These are phyloP conservation scores for Heteromurus nitidus DNA, from an alignment of 2,888 invertebrate genomes.

Conservation along the genomic window DNA sequence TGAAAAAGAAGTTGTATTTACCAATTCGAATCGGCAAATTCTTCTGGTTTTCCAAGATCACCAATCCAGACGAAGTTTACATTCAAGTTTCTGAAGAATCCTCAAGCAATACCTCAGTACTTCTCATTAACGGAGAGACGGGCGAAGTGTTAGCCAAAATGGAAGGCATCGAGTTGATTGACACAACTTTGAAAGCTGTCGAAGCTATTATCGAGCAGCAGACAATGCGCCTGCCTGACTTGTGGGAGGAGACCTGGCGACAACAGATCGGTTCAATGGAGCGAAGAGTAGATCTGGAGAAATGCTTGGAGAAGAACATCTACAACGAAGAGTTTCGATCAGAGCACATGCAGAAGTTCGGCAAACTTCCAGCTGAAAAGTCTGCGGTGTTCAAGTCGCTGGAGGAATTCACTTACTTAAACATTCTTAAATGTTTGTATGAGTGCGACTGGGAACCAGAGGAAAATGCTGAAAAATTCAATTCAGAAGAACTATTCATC, in stretches of 20 bases:
- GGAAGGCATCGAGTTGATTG: neutral
- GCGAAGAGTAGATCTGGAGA: neutral
- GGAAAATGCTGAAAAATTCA: neutral
- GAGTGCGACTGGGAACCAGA: constrained; percentile 28
- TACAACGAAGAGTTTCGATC: neutral
- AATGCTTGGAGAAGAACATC: neutral
- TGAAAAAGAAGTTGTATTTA: constrained; percentile 8
- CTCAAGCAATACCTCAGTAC: neutral
- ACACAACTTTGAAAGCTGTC: neutral
- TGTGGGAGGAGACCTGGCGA: constrained; percentile 14
- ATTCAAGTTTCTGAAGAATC: too few relatives aligned
- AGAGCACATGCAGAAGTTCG: neutral
- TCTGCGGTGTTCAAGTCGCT: neutral
- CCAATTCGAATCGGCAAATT: constrained; percentile 39
- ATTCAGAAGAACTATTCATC: neutral
- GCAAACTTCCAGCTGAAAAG: too few relatives aligned
- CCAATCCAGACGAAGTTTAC: neutral
- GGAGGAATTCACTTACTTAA: neutral
- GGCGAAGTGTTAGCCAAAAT: neutral
- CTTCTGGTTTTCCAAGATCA: neutral
- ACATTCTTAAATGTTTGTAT: neutral
- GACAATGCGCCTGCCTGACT: neutral
- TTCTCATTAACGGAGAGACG: neutral
- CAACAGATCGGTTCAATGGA: neutral
- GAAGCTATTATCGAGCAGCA: constrained; percentile 8